A percentile compares a stretch with the other conserved stretches of the same genome.
phyloP scores from a whole-genome alignment of 1,140 invertebrate species.

The Gonioctena quinquepunctata region DNA sequence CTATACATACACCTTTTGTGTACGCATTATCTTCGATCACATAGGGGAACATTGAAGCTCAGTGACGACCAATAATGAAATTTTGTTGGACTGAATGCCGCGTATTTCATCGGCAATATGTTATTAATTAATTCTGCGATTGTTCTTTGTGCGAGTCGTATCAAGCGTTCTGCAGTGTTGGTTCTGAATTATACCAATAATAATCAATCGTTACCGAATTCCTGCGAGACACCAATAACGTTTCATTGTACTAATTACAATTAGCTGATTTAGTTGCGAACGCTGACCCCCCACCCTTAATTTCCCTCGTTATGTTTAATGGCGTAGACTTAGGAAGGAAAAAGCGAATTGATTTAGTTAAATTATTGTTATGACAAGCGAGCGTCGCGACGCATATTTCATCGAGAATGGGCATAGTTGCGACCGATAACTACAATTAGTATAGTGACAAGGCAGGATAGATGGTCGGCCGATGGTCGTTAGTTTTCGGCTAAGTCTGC shows the following conservation, averaged over 20 bases:
- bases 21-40: conserved; percentile 17
- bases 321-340: conserved; percentile 49
- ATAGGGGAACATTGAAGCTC: conserved; percentile 7
- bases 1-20: neutral
- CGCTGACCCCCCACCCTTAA: conserved; percentile 43
- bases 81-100: conserved; percentile 29
- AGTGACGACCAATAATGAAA: conserved; percentile 27
- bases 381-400: conserved; percentile 46
- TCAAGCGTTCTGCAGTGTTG: conserved; percentile 46
- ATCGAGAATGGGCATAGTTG: conserved; percentile 52
- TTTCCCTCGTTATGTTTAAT: conserved; percentile 51
- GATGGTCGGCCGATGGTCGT: conserved; percentile 41
- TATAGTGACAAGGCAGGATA: conserved; percentile 47
- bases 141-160: conserved; percentile 42
- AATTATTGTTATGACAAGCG: conserved; percentile 51
- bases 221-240: conserved; percentile 52
- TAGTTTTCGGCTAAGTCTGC: conserved; percentile 44
- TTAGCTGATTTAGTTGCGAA: conserved; percentile 51
- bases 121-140: conserved; percentile 44
- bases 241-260: conserved; percentile 51
- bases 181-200: conserved; percentile 41
- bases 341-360: conserved; percentile 51
- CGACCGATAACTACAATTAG: conserved; percentile 53
- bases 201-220: conserved; percentile 51
- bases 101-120: conserved; percentile 36